Percentiles rank a stretch among this genome's conserved stretches.
Conservation (phyloP, 2,888 invertebrate species). For the Drosophila gaucha region DNA sequence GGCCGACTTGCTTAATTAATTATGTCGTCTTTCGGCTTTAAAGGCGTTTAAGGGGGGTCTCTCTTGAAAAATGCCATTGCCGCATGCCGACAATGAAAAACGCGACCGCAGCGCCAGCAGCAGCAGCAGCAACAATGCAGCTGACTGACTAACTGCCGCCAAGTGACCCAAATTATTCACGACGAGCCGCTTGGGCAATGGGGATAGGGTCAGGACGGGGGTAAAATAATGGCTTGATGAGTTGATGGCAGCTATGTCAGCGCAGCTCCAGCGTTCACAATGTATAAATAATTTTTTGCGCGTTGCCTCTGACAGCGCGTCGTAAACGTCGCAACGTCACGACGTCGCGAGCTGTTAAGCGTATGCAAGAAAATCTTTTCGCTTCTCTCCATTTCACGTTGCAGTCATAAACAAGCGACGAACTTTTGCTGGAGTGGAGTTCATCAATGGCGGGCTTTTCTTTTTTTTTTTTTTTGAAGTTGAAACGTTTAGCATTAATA, state of each 20-base stretch:
- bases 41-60: slow-evolving; percentile 69
- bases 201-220: slow-evolving; percentile 2
- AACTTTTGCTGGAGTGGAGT: slow-evolving; percentile 12
- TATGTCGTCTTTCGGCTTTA: slow-evolving; percentile 79
- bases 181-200: slow-evolving; percentile 31
- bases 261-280: slow-evolving; percentile 38
- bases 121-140: slow-evolving; percentile 63
- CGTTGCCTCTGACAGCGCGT: slow-evolving; percentile 66
- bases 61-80: slow-evolving; percentile 77
- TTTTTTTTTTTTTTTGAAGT: slow-evolving; percentile 30
- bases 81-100: slow-evolving; percentile 81
- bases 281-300: slow-evolving; percentile 73
- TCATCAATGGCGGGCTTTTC: slow-evolving; percentile 51
- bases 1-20: slow-evolving; percentile 75
- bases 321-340: slow-evolving; percentile 12
- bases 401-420: slow-evolving; percentile 25
- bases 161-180: slow-evolving; percentile 81
- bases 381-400: slow-evolving; percentile 2
- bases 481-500: slow-evolving; percentile 62
- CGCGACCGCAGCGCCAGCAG: slow-evolving; percentile 66
- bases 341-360: slow-evolving; percentile 14
- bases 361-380: slow-evolving; percentile 29
- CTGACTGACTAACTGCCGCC: slow-evolving; percentile 80
- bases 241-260: slow-evolving; percentile 47
- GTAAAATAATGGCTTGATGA: slow-evolving; percentile 34